Evolutionary conservation across 2,888 invertebrate species (phyloP).

Genomic region (Acronicta alni): DNA sequence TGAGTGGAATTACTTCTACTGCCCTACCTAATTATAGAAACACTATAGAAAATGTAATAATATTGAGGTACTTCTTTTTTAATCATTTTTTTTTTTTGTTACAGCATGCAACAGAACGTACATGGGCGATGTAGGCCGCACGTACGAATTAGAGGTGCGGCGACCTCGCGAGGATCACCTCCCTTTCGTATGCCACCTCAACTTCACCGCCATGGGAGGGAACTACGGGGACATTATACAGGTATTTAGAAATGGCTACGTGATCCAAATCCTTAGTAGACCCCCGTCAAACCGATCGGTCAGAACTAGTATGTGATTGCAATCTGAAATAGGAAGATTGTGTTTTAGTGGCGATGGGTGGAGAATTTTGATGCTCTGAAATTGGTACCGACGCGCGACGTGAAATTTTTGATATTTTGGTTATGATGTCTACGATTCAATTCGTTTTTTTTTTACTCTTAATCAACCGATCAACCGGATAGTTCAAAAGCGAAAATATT

Average conservation of each 20-base stretch:
- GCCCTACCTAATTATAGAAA: too few species aligned
- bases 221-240: constrained; percentile 85
- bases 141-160: constrained; percentile 94
- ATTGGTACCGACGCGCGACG: constrained; percentile 20
- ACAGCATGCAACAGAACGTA: constrained; percentile 95
- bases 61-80: too few species aligned
- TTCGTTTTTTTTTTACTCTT: too few species aligned
- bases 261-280: constrained; percentile 41
- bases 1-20: too few species aligned
- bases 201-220: constrained; percentile 94
- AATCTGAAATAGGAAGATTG: constrained; percentile 54
- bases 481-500: too few species aligned
- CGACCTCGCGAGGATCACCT: constrained; percentile 93
- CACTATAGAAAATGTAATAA: too few species aligned
- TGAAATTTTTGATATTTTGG: constrained; percentile 1
- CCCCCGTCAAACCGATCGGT: constrained; percentile 53
- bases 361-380: constrained; percentile 41
- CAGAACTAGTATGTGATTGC: constrained; percentile 55
- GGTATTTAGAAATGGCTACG: constrained; percentile 57
- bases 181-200: constrained; percentile 94
- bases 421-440: neutral
- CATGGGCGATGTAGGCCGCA: constrained; percentile 94
- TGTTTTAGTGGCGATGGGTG: constrained; percentile 37
- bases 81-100: constrained; percentile 37
- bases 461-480: too few species aligned